Evolutionary conservation across 2,113 vertebrate species (phyloP).

Genomic region (Gracilinanus agilis): DNA sequence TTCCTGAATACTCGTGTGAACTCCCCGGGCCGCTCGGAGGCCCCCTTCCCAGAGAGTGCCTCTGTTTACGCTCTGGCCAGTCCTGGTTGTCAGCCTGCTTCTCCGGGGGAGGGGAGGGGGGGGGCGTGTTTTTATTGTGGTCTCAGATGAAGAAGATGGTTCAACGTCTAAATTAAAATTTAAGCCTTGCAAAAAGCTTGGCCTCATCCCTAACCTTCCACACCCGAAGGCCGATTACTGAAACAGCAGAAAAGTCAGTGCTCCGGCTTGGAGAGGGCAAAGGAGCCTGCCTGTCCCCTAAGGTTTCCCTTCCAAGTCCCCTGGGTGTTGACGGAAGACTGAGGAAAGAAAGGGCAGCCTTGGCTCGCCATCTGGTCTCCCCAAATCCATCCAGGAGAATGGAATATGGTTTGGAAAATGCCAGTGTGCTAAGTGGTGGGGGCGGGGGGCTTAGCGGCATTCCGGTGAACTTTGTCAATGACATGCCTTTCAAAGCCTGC

Average conservation of each 20-base stretch:
- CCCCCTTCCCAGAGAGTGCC: slow-evolving; percentile 41
- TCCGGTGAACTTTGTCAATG: slow-evolving; percentile 51
- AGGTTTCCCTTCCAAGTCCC: slow-evolving; percentile 38
- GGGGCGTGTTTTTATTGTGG: slow-evolving; percentile 39
- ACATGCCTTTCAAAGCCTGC: slow-evolving; percentile 43
- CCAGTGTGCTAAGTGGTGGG: background rate
- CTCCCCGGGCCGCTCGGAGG: slow-evolving; percentile 56
- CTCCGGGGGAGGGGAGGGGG: slow-evolving; percentile 41
- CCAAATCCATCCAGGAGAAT: background rate
- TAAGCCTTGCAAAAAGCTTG: slow-evolving; percentile 51
- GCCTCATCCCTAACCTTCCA: slow-evolving; percentile 44
- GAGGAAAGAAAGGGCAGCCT: slow-evolving; percentile 30
- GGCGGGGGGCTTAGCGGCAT: slow-evolving; percentile 7
- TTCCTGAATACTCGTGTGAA: slow-evolving; percentile 35
- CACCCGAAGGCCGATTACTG: slow-evolving; percentile 49
- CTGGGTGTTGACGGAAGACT: slow-evolving; percentile 40
- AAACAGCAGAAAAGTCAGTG: slow-evolving; percentile 47
- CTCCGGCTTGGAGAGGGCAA: slow-evolving; percentile 52
- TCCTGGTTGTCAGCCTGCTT: slow-evolving; percentile 47
- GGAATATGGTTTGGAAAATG: background rate
- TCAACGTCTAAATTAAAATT: slow-evolving; percentile 61
- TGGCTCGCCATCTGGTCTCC: slow-evolving; percentile 11
- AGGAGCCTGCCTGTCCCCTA: slow-evolving; percentile 29
- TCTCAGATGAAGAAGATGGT: slow-evolving; percentile 43
- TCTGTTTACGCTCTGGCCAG: slow-evolving; percentile 41